Conservation (phyloP, 2,113 vertebrate species). For the Trematocara zebra region DNA sequence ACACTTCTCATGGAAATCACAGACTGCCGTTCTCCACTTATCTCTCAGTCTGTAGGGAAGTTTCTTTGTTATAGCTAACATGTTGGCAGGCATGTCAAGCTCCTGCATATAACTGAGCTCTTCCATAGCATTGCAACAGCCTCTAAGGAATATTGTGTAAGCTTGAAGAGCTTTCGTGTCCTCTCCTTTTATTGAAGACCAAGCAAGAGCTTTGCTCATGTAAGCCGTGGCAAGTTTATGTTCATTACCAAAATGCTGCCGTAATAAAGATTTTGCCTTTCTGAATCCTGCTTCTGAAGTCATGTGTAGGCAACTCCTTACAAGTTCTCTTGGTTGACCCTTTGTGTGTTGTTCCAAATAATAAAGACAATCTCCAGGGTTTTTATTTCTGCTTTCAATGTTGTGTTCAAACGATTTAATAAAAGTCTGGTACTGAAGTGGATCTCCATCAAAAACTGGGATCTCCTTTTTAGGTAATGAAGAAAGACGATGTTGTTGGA, state of each 20-base stretch:
- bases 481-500: accelerated
- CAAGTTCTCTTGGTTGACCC: background rate
- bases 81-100: background rate
- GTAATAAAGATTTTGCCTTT: background rate
- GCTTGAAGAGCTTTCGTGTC: background rate
- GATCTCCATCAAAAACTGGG: background rate
- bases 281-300: background rate
- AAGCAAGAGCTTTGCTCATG: background rate
- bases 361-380: background rate
- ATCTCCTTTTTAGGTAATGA: background rate
- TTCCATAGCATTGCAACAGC: background rate
- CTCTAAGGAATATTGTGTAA: background rate
- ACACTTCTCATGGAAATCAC: background rate
- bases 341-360: background rate
- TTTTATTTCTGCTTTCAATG: background rate
- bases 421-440: background rate
- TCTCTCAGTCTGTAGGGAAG: background rate
- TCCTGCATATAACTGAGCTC: background rate
- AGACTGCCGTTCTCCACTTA: background rate
- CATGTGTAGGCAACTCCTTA: background rate
- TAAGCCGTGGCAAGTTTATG: background rate
- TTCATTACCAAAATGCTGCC: background rate
- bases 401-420: background rate
- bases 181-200: background rate
- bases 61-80: background rate